Evolutionary conservation across 2,113 vertebrate genomes (phyloP), one percentile per base, ranked within the genome.

Genomic region (Ageneiosus marmoratus): DNA sequence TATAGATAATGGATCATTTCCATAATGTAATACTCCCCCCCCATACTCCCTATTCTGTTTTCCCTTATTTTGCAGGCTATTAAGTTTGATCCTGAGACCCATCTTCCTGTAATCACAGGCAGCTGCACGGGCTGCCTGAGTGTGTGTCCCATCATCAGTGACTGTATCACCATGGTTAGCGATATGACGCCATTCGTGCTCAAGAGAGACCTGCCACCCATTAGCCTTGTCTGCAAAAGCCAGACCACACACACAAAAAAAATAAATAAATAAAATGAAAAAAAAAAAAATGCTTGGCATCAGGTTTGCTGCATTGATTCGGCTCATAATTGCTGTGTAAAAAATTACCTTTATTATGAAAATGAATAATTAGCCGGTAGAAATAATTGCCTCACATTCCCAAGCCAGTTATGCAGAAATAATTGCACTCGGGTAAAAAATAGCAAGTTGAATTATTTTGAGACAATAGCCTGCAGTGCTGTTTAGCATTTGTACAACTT

Each of bases 161-260:
- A 97, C 95, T 99, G 98, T 95, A 97, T 99, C 95, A 94, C 86
- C 87, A 96, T 97, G 97, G 94, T 97, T 89, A 89, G 94, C 92
- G 96, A 96, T 94, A 94, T 91, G 90, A 97, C 95, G 12, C 89
- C 94, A 77, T 95, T 97, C 79, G 84, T 92, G 84, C 97, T 97
- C 81, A 94, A 91, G 86, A 96, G 97, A 77, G 97, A 97, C 56
- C 91, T 98, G 90, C 96, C 96, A 89, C 89, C 94, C 62, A 90
- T 95, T 83, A 93, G 88, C 91, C 93, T 93, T 1, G 84, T 89
- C 77, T 91, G 80, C 87, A 96, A 83, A 92, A 95, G 89, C 70
- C 89, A 34, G 83, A 90, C 73, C 60, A 51, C 63, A 79, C 74
- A 81, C 34, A 51, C 70, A 50, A 74, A 15, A 74, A 37, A 70